phyloP scores from a whole-genome alignment of 2,113 vertebrate species.

The Struthidea cinerea region DNA sequence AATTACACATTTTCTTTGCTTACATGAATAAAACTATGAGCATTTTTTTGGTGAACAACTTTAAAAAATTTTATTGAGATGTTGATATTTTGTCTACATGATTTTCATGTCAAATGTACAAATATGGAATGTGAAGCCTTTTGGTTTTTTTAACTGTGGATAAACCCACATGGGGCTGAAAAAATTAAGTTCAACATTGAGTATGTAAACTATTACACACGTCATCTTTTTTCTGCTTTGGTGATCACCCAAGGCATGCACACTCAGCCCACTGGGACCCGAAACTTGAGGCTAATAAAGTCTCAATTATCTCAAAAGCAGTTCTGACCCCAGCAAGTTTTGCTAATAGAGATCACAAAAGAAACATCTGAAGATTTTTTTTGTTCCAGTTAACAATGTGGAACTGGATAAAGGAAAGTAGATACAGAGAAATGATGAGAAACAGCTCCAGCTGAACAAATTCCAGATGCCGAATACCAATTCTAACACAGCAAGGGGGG shows the following conservation, averaged over 20 bases:
- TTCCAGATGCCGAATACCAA: neutral
- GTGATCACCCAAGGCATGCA: neutral
- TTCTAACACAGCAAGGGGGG: neutral
- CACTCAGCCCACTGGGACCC: neutral
- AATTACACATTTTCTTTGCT: neutral
- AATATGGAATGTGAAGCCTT: neutral
- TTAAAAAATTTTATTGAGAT: neutral
- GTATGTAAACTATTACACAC: neutral
- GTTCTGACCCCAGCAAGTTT: neutral
- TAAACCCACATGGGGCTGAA: neutral
- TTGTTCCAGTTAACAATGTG: neutral
- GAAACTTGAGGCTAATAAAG: neutral
- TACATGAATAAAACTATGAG: neutral
- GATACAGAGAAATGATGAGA: neutral
- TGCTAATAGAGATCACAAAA: neutral
- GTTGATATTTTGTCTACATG: neutral
- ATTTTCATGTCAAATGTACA: neutral
- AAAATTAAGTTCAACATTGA: neutral
- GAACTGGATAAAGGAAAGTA: neutral
- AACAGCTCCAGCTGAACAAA: neutral
- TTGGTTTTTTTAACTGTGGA: neutral
- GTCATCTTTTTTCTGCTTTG: neutral
- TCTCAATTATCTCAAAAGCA: neutral
- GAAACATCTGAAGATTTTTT: neutral
- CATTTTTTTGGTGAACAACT: neutral